Evolutionary conservation across 1,140 invertebrate genomes (phyloP).

Genomic region (Trypoxylus dichotomus): DNA sequence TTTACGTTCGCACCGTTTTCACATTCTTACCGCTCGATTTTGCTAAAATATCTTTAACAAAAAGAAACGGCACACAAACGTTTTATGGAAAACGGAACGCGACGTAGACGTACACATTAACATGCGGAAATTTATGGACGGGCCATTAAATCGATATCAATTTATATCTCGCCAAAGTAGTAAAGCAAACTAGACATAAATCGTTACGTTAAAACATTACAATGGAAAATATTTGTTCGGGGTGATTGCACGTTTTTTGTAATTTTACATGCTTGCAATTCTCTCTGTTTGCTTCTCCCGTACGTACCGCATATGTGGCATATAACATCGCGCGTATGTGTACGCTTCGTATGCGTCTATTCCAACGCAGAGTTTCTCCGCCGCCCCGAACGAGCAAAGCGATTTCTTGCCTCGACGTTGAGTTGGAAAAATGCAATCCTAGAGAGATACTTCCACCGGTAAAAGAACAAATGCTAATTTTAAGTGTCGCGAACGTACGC

Average conservation of each 20-base stretch:
- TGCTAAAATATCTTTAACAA: neutral
- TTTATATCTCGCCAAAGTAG: slow-evolving; percentile 21
- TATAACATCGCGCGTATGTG: neutral
- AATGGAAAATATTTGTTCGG: slow-evolving; percentile 22
- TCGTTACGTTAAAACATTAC: slow-evolving; percentile 21
- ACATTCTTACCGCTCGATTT: neutral
- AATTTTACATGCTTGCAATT: neutral
- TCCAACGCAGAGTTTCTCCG: neutral
- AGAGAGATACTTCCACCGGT: slow-evolving; percentile 22
- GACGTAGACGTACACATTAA: neutral
- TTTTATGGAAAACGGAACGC: neutral
- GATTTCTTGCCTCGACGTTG: slow-evolving; percentile 24
- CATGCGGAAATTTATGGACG: neutral
- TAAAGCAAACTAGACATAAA: slow-evolving; percentile 9
- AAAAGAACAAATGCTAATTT: slow-evolving; percentile 29
- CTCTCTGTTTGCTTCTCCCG: neutral
- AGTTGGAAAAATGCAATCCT: slow-evolving; percentile 17
- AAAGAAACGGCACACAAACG: neutral
- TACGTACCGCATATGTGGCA: neutral
- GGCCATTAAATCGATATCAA: slow-evolving; percentile 1
- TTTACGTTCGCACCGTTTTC: neutral
- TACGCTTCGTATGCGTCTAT: neutral
- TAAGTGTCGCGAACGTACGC: slow-evolving; percentile 12
- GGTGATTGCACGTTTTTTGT: slow-evolving; percentile 13
- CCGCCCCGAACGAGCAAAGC: neutral